A percentile compares a stretch with the other conserved stretches of the same genome.
Evolutionary conservation across 1,140 invertebrate species (phyloP).

Genomic region (Psilanteris sp.): DNA sequence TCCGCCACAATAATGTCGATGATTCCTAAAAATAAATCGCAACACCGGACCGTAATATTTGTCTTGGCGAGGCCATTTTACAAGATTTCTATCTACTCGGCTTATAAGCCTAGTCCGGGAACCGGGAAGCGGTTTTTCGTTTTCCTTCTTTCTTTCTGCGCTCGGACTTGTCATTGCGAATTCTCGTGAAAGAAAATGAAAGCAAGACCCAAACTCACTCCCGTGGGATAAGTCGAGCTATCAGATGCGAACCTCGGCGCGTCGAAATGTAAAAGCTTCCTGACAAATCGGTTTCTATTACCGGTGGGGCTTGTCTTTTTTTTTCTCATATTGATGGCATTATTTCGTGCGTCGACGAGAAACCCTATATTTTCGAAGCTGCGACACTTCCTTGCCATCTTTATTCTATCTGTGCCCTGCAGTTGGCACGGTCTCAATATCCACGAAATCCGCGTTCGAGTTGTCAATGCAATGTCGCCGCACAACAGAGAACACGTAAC

Average conservation of each 20-base stretch:
- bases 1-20: slow-evolving; percentile 25
- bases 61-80: slow-evolving; percentile 76
- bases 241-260: slow-evolving; percentile 72
- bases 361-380: slow-evolving; percentile 54
- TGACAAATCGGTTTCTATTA: slow-evolving; percentile 81
- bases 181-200: slow-evolving; percentile 22
- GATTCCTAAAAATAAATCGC: slow-evolving; percentile 48
- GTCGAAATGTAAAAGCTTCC: slow-evolving; percentile 78
- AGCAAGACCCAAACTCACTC: slow-evolving; percentile 54
- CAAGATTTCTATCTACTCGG: slow-evolving; percentile 77
- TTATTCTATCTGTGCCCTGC: slow-evolving; percentile 51
- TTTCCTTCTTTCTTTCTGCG: too few species aligned
- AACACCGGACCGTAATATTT: slow-evolving; percentile 70
- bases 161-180: slow-evolving; percentile 21
- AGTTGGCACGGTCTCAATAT: slow-evolving; percentile 63
- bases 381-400: slow-evolving; percentile 53
- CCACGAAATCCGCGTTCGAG: slow-evolving; percentile 37
- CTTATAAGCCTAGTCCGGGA: slow-evolving; percentile 67
- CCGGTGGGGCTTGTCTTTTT: slow-evolving; percentile 60
- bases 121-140: slow-evolving; percentile 41
- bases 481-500: slow-evolving; percentile 27
- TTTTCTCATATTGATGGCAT: slow-evolving; percentile 73
- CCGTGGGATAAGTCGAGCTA: slow-evolving; percentile 75
- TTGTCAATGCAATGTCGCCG: slow-evolving; percentile 46
- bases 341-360: slow-evolving; percentile 70